phyloP scores from a whole-genome alignment of 2,888 invertebrate species.

The Zygaena filipendulae region DNA sequence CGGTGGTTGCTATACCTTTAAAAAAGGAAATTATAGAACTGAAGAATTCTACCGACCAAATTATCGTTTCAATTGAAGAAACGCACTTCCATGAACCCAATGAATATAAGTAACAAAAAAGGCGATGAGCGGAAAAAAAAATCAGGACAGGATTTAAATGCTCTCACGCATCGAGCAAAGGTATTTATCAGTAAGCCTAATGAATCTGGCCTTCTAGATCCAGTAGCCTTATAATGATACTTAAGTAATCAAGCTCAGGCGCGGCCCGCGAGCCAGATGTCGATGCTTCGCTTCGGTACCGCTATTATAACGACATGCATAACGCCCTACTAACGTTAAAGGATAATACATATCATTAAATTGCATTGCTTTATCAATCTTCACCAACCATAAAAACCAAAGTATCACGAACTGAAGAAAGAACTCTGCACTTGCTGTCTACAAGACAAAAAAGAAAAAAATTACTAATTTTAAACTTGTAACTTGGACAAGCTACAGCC shows the following conservation, averaged over 20 bases:
- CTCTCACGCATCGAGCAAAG: slow-evolving; percentile 28
- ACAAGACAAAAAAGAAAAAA: no score
- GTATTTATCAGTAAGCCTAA: slow-evolving; percentile 27
- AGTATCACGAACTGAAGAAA: slow-evolving; percentile 7
- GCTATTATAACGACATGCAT: slow-evolving; percentile 33
- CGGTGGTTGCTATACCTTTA: no score
- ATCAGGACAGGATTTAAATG: slow-evolving; percentile 24
- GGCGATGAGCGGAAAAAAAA: no score
- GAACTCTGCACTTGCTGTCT: no score
- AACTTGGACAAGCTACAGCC: no score
- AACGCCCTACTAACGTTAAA: slow-evolving; percentile 21
- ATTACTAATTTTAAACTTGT: no score
- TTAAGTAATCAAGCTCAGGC: slow-evolving; percentile 34
- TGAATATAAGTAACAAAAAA: no score
- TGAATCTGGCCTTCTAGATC: slow-evolving; percentile 32
- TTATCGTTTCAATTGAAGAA: no score
- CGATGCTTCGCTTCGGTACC: slow-evolving; percentile 26
- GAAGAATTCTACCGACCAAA: no score
- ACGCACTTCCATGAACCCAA: no score
- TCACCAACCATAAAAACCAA: not conserved
- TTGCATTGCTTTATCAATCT: not conserved
- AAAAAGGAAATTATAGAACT: no score
- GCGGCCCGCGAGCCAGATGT: slow-evolving; percentile 41
- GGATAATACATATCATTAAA: slow-evolving; percentile 37
- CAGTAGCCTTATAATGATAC: slow-evolving; percentile 52